Conservation (phyloP, 2,797 vertebrate species). For the Scolopax rusticola region DNA sequence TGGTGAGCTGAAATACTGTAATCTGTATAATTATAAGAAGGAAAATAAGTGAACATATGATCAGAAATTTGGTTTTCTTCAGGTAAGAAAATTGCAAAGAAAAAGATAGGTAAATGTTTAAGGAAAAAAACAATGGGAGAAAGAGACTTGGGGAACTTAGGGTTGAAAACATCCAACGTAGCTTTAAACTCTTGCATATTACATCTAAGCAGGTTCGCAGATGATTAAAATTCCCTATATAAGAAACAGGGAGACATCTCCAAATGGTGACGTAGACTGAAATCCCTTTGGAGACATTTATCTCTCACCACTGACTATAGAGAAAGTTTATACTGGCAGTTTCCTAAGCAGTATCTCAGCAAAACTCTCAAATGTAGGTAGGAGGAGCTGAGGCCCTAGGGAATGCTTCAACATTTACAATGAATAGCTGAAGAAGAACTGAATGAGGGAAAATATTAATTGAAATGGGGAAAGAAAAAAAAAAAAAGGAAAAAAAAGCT, state of each 20-base stretch:
- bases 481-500: not conserved
- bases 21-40: not conserved
- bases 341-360: not conserved
- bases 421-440: not conserved
- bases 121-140: not conserved
- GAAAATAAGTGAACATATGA: not conserved
- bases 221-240: not conserved
- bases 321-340: not conserved
- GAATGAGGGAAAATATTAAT: not conserved
- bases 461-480: not conserved
- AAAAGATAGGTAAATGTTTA: not conserved
- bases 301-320: not conserved
- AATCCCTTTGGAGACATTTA: not conserved
- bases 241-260: not conserved
- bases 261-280: not conserved
- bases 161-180: not conserved
- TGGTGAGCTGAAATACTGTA: not conserved
- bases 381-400: not conserved
- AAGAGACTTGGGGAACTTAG: not conserved
- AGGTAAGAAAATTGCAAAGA: not conserved
- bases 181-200: not conserved
- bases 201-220: not conserved
- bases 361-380: not conserved
- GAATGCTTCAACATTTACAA: not conserved
- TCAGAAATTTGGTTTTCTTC: not conserved